These are phyloP conservation scores for Incurvaria masculella DNA, from an alignment of 2,888 invertebrate species.

Conservation along the genomic window DNA sequence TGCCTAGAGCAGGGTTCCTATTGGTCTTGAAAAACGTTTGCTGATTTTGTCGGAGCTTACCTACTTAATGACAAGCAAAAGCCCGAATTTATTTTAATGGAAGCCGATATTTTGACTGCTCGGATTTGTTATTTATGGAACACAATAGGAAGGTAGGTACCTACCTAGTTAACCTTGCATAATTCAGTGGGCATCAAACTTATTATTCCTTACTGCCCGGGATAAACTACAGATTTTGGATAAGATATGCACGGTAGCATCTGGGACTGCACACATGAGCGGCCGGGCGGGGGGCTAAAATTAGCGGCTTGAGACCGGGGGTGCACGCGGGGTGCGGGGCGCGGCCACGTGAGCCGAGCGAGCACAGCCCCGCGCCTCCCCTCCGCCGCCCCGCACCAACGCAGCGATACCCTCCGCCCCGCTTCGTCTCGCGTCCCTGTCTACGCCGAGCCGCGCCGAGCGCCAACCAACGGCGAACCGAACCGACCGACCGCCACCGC, in stretches of 20 bases:
- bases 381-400: conserved; percentile 7
- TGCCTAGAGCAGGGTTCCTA: no score
- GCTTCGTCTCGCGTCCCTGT: background rate
- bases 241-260: background rate
- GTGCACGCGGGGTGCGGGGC: conserved; percentile 10
- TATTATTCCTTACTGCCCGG: background rate
- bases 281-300: conserved; percentile 57
- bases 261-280: conserved; percentile 15
- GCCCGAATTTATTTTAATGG: background rate
- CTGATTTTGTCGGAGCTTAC: no score
- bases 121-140: background rate
- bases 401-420: conserved; percentile 15
- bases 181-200: background rate
- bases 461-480: no score
- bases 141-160: background rate
- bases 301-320: conserved; percentile 52
- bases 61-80: background rate
- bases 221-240: background rate
- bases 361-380: conserved; percentile 17
- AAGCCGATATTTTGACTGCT: background rate
- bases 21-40: no score
- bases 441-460: no score
- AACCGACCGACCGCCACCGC: conserved; percentile 1
- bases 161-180: background rate
- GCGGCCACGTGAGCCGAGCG: conserved; percentile 20